phyloP scores from a whole-genome alignment of 2,113 vertebrate species.

The Hepsetus odoe region DNA sequence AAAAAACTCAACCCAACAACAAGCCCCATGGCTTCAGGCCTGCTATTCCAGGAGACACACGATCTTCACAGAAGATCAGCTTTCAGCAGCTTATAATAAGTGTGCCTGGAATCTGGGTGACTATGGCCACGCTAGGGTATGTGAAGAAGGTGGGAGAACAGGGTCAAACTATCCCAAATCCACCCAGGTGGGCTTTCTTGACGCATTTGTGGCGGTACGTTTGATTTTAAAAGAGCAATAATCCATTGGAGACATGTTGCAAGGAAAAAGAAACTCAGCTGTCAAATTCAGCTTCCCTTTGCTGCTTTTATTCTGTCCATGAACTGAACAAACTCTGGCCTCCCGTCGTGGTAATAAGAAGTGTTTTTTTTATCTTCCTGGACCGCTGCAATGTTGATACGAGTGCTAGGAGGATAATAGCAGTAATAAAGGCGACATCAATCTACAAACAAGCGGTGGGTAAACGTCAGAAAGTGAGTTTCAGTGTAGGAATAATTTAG shows the following conservation, averaged over 20 bases:
- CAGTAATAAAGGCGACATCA: not conserved
- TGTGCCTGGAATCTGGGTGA: constrained; percentile 57
- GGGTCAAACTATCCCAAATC: not conserved
- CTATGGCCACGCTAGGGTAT: constrained; percentile 23
- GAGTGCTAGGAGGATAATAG: not conserved
- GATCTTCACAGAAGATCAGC: constrained; percentile 58
- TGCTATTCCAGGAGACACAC: constrained; percentile 69
- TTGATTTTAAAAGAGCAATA: constrained; percentile 1
- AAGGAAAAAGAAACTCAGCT: not conserved
- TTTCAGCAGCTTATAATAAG: constrained; percentile 71
- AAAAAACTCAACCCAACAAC: constrained; percentile 41
- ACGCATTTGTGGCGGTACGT: not conserved
- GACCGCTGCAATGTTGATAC: not conserved
- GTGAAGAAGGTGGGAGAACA: too few species aligned
- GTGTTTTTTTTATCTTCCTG: not conserved
- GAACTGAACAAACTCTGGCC: not conserved
- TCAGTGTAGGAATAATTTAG: not conserved
- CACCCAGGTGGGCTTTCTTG: not conserved
- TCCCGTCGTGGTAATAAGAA: not conserved
- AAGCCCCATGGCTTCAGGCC: constrained; percentile 64
- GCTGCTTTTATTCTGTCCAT: not conserved
- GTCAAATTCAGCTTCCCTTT: not conserved
- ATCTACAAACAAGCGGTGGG: not conserved
- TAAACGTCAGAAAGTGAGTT: not conserved
- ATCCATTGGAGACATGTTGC: not conserved